A percentile compares a stretch with the other conserved stretches of the same genome.
Evolutionary conservation across 2,797 vertebrate genomes (phyloP).

Genomic region (Sebastolobus altivelis): DNA sequence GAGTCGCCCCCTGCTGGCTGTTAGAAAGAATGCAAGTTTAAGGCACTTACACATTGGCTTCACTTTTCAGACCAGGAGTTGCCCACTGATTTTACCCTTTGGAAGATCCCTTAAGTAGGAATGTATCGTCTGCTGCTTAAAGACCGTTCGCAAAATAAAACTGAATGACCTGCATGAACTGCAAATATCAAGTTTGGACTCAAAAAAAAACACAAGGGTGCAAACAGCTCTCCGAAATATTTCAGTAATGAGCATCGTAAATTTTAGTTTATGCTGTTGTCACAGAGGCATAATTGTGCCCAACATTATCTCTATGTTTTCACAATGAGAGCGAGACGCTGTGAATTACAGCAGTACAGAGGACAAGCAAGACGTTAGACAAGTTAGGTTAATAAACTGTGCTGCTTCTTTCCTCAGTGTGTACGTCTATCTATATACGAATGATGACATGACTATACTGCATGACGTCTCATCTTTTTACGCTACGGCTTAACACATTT

Average conservation of each 20-base stretch:
- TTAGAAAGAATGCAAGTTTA: too few relatives aligned
- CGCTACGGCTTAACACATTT: background rate
- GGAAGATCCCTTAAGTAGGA: background rate
- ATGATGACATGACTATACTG: background rate
- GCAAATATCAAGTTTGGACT: conserved; percentile 30
- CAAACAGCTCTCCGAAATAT: conserved; percentile 10
- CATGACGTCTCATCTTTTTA: background rate
- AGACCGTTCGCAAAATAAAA: conserved; percentile 5
- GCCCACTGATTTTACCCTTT: background rate
- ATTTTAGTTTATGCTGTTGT: background rate
- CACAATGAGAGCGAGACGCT: background rate
- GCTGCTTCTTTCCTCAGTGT: background rate
- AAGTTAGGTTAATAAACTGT: background rate
- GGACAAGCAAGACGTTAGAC: background rate
- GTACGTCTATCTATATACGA: background rate
- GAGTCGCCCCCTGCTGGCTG: too few relatives aligned
- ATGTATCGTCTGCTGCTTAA: conserved; percentile 23
- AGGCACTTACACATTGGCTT: too few relatives aligned
- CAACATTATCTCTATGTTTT: background rate
- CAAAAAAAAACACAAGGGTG: conserved; percentile 35
- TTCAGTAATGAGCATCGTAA: conserved; percentile 36
- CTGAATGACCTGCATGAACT: background rate
- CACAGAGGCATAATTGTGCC: background rate
- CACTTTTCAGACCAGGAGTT: too few relatives aligned
- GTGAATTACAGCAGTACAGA: background rate